Base-by-base conservation (phyloP, 2,113 vertebrate genomes). In the Entomyzon cyanotis region DNA sequence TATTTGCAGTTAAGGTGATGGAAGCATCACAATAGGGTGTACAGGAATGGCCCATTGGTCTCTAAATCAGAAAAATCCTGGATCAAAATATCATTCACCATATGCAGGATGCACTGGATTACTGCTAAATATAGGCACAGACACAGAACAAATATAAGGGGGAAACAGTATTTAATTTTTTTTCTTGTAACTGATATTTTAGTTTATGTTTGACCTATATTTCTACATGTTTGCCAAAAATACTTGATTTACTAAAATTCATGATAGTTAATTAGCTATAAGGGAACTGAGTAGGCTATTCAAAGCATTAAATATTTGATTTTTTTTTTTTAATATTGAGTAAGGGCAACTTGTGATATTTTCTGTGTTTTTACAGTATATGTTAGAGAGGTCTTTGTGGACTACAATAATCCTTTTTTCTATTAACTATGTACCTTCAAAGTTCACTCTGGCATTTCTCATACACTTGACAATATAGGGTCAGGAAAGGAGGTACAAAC, bases 371-470 rank as follows among this genome's bases (percentile, higher is more conserved):
- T 89, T 85, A 94, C 65, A 87, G 39, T 85, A 82, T 71, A 84
- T 50, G 70, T 84, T 87, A 87, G 49, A 80, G 59, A 81, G 33
- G 53, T 75, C 95, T 93, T 83, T 80, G 87, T 92, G 90, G 82
- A 87, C n/a, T 59, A 47, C 60, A 82, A 17, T 94, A 95, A 96
- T 96, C 86, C 80, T 71, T 88, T 92, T 91, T 75, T 49, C 80
- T 79, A 86, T 95, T 94, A 97, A 58, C 91, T 86, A 27, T 24
- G 25, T 71, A 53, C 41, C 55, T 94, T 95, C 50, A 92, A 95
- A 96, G 86, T 95, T 96, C 94, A 95, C 90, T 63, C 62, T 95
- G 94, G 87, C 80, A 88, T 96, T 97, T 97, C 85, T 92, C 76
- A 67, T 31, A 58, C 23, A 30, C 25, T 39, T 84, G 60, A 44